Evolutionary conservation across 2,797 vertebrate species (phyloP).

Genomic region (Premnoplex brunnescens): DNA sequence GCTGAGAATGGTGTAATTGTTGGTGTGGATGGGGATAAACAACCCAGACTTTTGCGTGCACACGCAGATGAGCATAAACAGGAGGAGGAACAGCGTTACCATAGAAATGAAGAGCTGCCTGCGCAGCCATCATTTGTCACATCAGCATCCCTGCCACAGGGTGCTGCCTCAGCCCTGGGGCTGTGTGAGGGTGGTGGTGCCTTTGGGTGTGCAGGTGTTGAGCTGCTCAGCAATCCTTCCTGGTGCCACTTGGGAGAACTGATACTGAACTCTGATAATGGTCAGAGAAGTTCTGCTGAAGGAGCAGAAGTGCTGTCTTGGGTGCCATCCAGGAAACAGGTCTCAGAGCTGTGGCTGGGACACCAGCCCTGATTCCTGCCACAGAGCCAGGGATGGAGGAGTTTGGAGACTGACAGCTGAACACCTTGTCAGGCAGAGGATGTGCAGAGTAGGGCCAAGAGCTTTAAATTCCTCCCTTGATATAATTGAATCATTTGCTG

Average conservation of each 20-base stretch:
- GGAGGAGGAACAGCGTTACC: slow-evolving; percentile 45
- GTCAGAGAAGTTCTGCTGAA: background rate
- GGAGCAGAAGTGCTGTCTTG: background rate
- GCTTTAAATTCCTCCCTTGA: background rate
- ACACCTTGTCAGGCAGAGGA: background rate
- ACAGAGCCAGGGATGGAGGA: background rate
- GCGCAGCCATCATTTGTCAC: slow-evolving; percentile 11
- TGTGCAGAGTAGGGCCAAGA: background rate
- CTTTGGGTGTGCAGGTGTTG: background rate
- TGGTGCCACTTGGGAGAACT: background rate
- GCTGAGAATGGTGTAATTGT: background rate
- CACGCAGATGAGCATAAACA: background rate
- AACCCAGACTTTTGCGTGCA: background rate
- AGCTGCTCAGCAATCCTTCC: background rate
- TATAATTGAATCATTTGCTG: background rate
- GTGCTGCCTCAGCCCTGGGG: background rate
- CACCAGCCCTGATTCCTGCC: background rate
- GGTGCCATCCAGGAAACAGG: background rate
- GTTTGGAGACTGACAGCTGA: background rate
- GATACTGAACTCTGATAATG: background rate
- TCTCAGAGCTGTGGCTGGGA: background rate
- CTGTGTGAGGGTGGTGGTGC: background rate
- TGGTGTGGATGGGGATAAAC: background rate
- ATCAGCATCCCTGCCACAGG: slow-evolving; percentile 11
- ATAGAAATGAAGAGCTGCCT: slow-evolving; percentile 63